Percentiles rank a stretch among this genome's conserved stretches.
Conservation (phyloP, 2,797 vertebrate genomes). For the Sebastes minor region DNA sequence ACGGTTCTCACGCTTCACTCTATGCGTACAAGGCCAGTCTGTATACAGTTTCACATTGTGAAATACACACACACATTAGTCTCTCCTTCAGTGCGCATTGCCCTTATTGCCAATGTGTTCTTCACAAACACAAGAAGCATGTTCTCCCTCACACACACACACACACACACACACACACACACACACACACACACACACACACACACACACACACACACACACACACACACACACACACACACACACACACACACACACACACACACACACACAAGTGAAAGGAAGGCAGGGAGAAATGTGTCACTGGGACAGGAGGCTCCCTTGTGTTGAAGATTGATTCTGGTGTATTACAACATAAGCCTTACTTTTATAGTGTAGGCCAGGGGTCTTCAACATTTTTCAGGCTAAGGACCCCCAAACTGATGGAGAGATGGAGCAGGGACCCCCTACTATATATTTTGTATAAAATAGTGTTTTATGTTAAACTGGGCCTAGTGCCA, state of each 20-base stretch:
- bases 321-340: background rate
- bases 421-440: no score
- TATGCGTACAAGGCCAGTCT: background rate
- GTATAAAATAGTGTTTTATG: no score
- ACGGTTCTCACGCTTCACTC: conserved; percentile 2
- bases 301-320: background rate
- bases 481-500: no score
- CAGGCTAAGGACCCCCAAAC: no score
- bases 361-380: no score
- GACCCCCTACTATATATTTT: no score
- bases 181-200: background rate
- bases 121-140: conserved; percentile 39
- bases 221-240: background rate
- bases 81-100: conserved; percentile 41
- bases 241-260: background rate
- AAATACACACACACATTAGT: conserved; percentile 12
- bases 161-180: conserved; percentile 2
- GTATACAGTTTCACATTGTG: conserved; percentile 17
- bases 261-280: background rate
- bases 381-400: no score
- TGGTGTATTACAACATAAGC: background rate
- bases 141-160: conserved; percentile 20
- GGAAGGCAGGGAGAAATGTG: background rate
- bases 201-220: background rate
- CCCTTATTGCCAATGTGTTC: conserved; percentile 53